Evolutionary conservation across 1,140 invertebrate genomes (phyloP).

Genomic region (Drosophila athabasca): DNA sequence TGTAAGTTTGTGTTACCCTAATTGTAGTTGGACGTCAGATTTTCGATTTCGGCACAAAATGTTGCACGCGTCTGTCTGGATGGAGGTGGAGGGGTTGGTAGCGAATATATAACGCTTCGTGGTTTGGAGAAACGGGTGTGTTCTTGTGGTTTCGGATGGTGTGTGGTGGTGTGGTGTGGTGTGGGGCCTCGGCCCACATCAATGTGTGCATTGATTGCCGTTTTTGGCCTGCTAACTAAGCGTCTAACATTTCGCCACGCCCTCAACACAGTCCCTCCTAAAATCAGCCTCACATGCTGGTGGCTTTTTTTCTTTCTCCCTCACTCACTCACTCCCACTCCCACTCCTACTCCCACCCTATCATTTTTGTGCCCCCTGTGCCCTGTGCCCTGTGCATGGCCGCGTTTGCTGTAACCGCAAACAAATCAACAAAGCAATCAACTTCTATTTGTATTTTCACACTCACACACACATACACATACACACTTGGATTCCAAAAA

Average conservation of each 20-base stretch:
- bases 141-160: too few species aligned
- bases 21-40: constrained; percentile 56
- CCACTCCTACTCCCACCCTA: too few species aligned
- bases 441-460: constrained; percentile 81
- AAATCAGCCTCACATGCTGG: too few species aligned
- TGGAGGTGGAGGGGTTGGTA: neutral
- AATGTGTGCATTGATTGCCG: constrained; percentile 76
- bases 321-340: neutral
- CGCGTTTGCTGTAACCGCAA: constrained; percentile 70
- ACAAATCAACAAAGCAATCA: constrained; percentile 82
- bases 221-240: constrained; percentile 68
- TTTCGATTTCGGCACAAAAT: constrained; percentile 62
- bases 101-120: neutral
- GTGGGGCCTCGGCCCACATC: constrained; percentile 37
- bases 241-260: constrained; percentile 67
- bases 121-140: constrained; percentile 17
- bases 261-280: neutral
- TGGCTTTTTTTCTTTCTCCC: too few species aligned
- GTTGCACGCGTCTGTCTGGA: neutral
- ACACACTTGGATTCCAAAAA: constrained; percentile 44
- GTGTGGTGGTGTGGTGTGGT: neutral
- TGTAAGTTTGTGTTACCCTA: constrained; percentile 38
- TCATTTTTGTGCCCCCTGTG: too few species aligned
- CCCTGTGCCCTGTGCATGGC: neutral
- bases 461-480: constrained; percentile 32